Percentiles rank a stretch among this genome's conserved stretches.
phyloP scores from a whole-genome alignment of 2,113 vertebrate genomes.

The Aegotheles bennettii region DNA sequence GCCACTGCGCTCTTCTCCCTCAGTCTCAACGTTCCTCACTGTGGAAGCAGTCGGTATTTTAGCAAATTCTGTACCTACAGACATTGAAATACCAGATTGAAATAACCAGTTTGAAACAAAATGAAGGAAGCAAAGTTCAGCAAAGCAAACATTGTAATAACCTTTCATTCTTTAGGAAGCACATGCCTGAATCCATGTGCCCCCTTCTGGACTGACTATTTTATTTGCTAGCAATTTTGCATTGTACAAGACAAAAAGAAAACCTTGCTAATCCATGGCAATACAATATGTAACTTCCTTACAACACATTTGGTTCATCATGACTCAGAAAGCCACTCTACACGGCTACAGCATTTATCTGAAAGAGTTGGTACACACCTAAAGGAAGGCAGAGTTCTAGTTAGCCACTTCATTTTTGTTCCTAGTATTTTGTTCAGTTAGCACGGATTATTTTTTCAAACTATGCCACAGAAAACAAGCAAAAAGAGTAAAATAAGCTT shows the following conservation, averaged over 20 bases:
- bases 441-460: background rate
- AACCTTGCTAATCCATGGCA: background rate
- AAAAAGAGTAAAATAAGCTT: background rate
- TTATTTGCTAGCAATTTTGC: background rate
- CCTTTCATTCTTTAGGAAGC: background rate
- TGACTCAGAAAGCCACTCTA: background rate
- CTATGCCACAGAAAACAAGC: background rate
- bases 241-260: background rate
- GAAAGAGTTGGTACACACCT: background rate
- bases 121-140: background rate
- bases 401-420: background rate
- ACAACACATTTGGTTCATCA: background rate
- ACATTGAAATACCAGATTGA: too few species aligned
- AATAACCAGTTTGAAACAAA: background rate
- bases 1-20: slow-evolving; percentile 43
- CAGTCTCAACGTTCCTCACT: slow-evolving; percentile 24
- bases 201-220: background rate
- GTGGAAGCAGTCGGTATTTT: slow-evolving; percentile 57
- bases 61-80: slow-evolving; percentile 73
- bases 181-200: rapidly evolving
- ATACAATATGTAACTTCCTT: background rate
- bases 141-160: background rate
- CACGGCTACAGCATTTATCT: background rate
- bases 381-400: background rate
- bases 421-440: background rate